These are phyloP conservation scores for Ispidina picta DNA, from an alignment of 2,797 vertebrate species.

Conservation along the genomic window DNA sequence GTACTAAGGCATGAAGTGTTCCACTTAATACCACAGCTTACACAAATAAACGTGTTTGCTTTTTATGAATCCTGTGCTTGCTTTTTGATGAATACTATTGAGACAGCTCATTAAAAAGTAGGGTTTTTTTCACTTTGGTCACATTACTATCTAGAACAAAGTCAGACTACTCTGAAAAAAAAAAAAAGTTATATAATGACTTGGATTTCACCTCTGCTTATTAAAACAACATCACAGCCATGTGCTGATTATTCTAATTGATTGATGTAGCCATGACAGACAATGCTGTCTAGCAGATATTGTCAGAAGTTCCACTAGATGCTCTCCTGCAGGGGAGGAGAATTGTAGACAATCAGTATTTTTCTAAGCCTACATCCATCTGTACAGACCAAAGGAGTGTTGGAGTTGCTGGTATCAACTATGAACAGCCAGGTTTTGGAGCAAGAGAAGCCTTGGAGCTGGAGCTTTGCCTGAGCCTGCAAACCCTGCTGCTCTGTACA, in stretches of 20 bases:
- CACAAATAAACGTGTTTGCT: constrained; percentile 54
- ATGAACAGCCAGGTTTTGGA: neutral
- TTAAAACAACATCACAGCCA: constrained; percentile 35
- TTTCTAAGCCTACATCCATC: neutral
- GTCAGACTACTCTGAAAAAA: neutral
- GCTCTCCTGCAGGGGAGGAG: neutral
- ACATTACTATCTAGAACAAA: constrained; percentile 57
- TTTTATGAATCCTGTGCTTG: constrained; percentile 35
- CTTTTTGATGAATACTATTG: constrained; percentile 61
- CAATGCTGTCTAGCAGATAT: neutral
- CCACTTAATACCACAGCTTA: constrained; percentile 28
- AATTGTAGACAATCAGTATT: neutral
- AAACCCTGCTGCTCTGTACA: neutral
- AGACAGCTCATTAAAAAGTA: constrained; percentile 65
- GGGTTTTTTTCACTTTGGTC: constrained; percentile 1
- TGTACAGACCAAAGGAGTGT: neutral
- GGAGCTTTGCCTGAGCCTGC: neutral
- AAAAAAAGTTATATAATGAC: constrained; percentile 21
- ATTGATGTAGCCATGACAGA: neutral
- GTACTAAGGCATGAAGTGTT: constrained; percentile 36
- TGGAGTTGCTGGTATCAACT: neutral
- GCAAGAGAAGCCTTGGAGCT: neutral
- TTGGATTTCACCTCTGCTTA: constrained; percentile 45
- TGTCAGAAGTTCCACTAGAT: neutral
- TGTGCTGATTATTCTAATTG: neutral